Evolutionary conservation across 2,888 invertebrate species (phyloP).

Genomic region (Aphelenchoides bicaudatus): DNA sequence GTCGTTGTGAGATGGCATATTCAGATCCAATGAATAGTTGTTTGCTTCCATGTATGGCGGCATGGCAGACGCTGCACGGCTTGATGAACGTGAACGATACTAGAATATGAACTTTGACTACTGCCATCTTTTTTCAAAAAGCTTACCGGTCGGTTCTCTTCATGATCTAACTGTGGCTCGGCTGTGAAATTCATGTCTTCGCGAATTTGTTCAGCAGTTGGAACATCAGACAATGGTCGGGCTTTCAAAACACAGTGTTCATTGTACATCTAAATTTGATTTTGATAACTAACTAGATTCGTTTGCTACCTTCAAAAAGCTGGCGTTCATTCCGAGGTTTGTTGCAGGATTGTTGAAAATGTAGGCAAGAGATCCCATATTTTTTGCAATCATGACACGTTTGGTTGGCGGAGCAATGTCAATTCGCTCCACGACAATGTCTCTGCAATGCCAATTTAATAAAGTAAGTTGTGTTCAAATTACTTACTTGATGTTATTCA

Average conservation of each 20-base stretch:
- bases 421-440: not conserved
- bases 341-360: not conserved
- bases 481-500: not conserved
- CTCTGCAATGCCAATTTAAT: not conserved
- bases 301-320: not conserved
- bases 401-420: not conserved
- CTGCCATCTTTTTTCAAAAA: not conserved
- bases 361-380: not conserved
- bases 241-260: not conserved
- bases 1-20: too few relatives aligned
- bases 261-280: not conserved
- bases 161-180: not conserved
- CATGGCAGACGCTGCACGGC: too few relatives aligned
- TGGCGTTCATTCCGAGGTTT: not conserved
- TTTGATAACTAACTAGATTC: not conserved
- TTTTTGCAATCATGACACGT: not conserved
- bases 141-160: not conserved
- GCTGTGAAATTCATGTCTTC: not conserved
- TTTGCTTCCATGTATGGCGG: too few relatives aligned
- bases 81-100: not conserved
- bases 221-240: not conserved
- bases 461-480: not conserved
- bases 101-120: not conserved
- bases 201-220: not conserved
- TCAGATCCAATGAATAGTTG: too few relatives aligned